Evolutionary conservation across 2,888 invertebrate genomes (phyloP).

Genomic region (Xestobium rufovillosum): DNA sequence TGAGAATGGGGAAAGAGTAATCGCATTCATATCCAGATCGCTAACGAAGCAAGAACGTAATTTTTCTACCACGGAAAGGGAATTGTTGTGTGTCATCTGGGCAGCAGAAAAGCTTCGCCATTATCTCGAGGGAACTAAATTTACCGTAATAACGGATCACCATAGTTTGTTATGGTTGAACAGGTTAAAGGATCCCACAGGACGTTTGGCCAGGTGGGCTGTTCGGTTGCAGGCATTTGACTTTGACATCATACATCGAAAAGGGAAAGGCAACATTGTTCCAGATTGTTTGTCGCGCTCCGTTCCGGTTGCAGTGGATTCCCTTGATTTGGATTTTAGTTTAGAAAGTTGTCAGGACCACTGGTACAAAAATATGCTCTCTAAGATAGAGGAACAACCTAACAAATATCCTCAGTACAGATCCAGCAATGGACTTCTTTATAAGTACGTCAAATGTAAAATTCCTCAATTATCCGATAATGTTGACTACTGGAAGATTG

Average conservation of each 20-base stretch:
- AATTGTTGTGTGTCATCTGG: conserved; percentile 8
- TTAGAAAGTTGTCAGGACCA: background rate
- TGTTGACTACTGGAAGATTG: conserved; percentile 3
- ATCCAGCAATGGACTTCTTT: background rate
- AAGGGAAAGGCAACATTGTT: no score
- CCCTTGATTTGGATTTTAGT: conserved; percentile 3
- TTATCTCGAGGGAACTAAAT: conserved; percentile 8
- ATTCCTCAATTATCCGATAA: background rate
- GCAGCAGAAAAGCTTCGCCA: conserved; percentile 6
- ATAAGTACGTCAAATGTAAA: no score
- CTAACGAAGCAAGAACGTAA: conserved; percentile 7
- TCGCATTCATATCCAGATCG: conserved; percentile 9
- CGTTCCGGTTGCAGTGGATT: background rate
- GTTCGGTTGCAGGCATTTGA: no score
- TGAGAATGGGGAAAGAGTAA: no score
- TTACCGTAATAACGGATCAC: conserved; percentile 13
- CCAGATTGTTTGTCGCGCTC: no score
- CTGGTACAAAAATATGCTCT: conserved; percentile 2
- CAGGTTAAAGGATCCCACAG: conserved; percentile 9
- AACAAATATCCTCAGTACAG: conserved; percentile 6
- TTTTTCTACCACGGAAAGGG: no score
- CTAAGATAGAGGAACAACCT: background rate
- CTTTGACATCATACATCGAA: no score
- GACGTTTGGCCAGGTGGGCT: no score
- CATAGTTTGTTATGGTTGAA: conserved; percentile 12